A percentile compares a stretch with the other conserved stretches of the same genome.
Evolutionary conservation across 2,797 vertebrate genomes (phyloP).

Genomic region (Clamator glandarius): DNA sequence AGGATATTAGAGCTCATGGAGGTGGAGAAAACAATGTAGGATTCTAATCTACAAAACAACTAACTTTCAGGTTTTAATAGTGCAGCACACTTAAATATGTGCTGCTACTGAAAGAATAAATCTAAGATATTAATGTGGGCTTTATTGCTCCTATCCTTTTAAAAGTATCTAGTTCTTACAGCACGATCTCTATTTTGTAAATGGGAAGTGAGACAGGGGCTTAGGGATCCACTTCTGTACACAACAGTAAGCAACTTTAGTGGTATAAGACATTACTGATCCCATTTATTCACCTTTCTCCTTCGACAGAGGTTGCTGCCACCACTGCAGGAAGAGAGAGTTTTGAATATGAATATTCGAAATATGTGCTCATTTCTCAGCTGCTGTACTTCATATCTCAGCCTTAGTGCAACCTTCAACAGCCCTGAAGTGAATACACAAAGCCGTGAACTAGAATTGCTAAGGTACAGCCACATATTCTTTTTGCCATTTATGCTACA

Average conservation of each 20-base stretch:
- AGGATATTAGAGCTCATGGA: not conserved
- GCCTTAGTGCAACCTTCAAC: not conserved
- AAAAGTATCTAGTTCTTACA: not conserved
- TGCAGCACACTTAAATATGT: conserved; percentile 28
- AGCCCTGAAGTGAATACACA: not conserved
- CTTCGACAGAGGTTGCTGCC: not conserved
- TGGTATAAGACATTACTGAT: not conserved
- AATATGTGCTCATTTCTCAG: not conserved
- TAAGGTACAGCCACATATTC: not conserved
- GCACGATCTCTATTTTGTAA: not conserved
- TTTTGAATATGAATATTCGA: not conserved
- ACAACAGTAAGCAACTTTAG: not conserved
- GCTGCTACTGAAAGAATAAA: not conserved
- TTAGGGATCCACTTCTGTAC: not conserved
- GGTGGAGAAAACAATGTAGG: conserved; percentile 20
- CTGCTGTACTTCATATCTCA: not conserved
- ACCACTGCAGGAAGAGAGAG: not conserved
- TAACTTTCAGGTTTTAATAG: not conserved
- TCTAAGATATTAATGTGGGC: not conserved
- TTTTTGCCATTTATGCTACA: not conserved
- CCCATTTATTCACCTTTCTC: not conserved
- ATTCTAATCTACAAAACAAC: conserved; percentile 12
- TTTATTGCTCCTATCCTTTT: conserved; percentile 18
- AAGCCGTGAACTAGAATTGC: not conserved
- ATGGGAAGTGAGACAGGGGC: not conserved